Evolutionary conservation across 2,888 invertebrate genomes (phyloP).

Genomic region (Melanargia galathea): DNA sequence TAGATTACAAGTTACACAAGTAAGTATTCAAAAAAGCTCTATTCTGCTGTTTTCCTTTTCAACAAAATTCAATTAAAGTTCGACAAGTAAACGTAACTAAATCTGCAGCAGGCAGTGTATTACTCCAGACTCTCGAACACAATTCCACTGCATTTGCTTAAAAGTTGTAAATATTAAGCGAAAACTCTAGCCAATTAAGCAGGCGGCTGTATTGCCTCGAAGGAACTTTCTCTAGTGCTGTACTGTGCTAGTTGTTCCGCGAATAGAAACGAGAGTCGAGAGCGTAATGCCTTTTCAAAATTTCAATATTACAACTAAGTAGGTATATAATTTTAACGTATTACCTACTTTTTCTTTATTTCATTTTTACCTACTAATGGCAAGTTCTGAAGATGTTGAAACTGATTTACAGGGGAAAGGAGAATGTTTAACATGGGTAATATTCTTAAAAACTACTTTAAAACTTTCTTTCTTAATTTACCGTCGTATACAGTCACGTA

Average conservation of each 20-base stretch:
- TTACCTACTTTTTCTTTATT: neutral
- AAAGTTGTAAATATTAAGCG: conserved; percentile 70
- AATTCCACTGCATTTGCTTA: conserved; percentile 63
- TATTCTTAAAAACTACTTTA: neutral
- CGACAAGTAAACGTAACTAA: conserved; percentile 47
- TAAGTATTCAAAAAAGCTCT: neutral
- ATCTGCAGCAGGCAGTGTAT: conserved; percentile 51
- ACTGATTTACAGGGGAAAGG: too few species aligned
- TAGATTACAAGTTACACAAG: too few species aligned
- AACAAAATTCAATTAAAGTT: conserved; percentile 51
- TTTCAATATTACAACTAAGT: conserved; percentile 47
- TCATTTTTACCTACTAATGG: neutral
- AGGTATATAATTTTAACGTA: conserved; percentile 8
- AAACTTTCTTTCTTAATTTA: too few species aligned
- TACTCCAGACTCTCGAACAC: conserved; percentile 53
- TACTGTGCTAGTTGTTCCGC: conserved; percentile 49
- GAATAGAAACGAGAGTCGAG: conserved; percentile 60
- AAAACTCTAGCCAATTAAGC: conserved; percentile 73
- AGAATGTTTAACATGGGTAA: too few species aligned
- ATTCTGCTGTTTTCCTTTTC: neutral
- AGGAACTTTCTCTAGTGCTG: conserved; percentile 58
- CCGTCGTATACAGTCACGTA: too few species aligned
- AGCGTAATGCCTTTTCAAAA: conserved; percentile 59
- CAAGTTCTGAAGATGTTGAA: neutral
- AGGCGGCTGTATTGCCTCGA: conserved; percentile 58